Base-by-base conservation (phyloP, 2,113 vertebrate species). In the Melanerpes formicivorus region DNA sequence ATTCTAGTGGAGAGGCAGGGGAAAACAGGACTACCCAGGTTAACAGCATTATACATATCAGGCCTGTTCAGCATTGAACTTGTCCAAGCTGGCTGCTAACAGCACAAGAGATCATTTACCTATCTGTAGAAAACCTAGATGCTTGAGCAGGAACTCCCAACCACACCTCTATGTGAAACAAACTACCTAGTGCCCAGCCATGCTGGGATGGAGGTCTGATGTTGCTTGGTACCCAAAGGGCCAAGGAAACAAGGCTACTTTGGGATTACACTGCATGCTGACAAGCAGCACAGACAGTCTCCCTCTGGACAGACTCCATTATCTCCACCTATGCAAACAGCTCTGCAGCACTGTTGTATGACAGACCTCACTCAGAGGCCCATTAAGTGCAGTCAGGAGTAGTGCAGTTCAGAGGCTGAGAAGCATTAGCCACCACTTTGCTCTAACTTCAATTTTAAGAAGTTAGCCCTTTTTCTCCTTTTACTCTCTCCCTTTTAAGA, bases 351-450 rank as follows among this genome's bases (percentile, higher is more conserved):
- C 54, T 81, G 75, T 44, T 54, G 70, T 70, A 81, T 8, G 7
- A 66, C 37, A 76, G 22, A 60, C 2, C 55, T 60, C 50, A 14
- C 14, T 21, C 32, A 11, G 44, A 64, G 32, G 5, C 8, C 21
- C 1, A 0, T 1, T 17, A 56, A 37, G 27, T 14, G 42, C 42
- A 59, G 58, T 5, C 46, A 48, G 50, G 9, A 78, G 27, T 3
- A 30, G 6, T 11, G 15, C 46, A 25, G 6, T 6, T 4, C 1
- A 3, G 46, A 80, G 13, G 21, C 37, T 29, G 5, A 12, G 11
- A 29, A 58, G 14, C 37, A 14, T 25, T 12, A 29, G 71, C 26
- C 37, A 69, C 6, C 19, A 23, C 21, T 10, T 46, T 9, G 14
- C 32, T 30, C 27, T 14, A 46, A 16, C 50, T 60, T 48, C 65